These are phyloP conservation scores for Cygnus olor DNA, from an alignment of 2,797 vertebrate species.

Conservation along the genomic window DNA sequence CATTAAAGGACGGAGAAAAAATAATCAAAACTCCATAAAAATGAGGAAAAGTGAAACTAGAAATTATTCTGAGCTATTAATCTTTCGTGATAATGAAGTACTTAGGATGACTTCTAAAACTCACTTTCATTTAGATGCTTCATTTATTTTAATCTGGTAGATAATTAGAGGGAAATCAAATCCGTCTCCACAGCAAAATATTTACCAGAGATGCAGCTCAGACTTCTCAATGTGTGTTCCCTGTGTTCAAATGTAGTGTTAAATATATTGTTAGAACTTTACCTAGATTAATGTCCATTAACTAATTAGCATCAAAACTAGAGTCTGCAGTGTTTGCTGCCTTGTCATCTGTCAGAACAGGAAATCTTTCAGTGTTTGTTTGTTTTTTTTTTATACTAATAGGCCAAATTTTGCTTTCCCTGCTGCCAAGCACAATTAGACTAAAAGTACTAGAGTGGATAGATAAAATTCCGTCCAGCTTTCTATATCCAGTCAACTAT, in stretches of 20 bases:
- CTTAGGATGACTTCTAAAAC: slow-evolving; percentile 63
- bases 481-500: not conserved
- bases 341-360: slow-evolving; percentile 1
- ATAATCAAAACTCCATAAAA: slow-evolving; percentile 22
- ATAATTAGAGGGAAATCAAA: slow-evolving; percentile 79
- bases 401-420: not conserved
- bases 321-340: not conserved
- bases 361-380: not conserved
- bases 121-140: slow-evolving; percentile 74
- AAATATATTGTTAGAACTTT: not conserved
- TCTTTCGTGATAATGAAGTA: slow-evolving; percentile 57
- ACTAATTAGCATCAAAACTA: slow-evolving; percentile 8
- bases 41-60: slow-evolving; percentile 23
- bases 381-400: not conserved
- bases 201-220: slow-evolving; percentile 55
- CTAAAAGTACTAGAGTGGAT: not conserved
- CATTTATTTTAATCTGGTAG: slow-evolving; percentile 79
- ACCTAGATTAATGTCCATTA: slow-evolving; percentile 17
- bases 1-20: not conserved
- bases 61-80: slow-evolving; percentile 22
- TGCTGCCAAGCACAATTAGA: not conserved
- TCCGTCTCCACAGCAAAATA: slow-evolving; percentile 56
- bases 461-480: not conserved
- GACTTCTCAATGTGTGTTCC: not conserved
- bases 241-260: not conserved